Conservation (phyloP, 2,888 invertebrate species). For the Stramonita haemastoma region DNA sequence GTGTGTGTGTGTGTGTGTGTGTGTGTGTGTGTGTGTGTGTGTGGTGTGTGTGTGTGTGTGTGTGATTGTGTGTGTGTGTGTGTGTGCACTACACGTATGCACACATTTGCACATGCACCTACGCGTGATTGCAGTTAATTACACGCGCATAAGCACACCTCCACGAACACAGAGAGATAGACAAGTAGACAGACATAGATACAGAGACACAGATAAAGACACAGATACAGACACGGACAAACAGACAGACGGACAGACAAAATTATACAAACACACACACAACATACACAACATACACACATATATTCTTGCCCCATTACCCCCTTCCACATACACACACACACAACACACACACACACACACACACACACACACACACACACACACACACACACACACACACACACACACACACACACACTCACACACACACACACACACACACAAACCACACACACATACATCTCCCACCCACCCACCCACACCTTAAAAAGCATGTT, state of each 20-base stretch:
- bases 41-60: background rate
- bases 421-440: background rate
- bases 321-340: background rate
- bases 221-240: background rate
- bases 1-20: too few species aligned
- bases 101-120: background rate
- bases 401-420: background rate
- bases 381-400: background rate
- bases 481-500: too few species aligned
- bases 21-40: too few species aligned
- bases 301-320: background rate
- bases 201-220: background rate
- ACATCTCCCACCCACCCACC: background rate
- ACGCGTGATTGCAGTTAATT: background rate
- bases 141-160: background rate
- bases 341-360: background rate
- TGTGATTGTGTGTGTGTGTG: background rate
- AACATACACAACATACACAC: background rate
- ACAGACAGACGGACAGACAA: background rate
- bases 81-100: background rate
- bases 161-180: background rate
- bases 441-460: background rate
- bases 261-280: background rate
- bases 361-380: background rate
- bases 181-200: background rate